These are phyloP conservation scores for Gymnocheta viridis DNA, from an alignment of 2,888 invertebrate species.

Conservation along the genomic window DNA sequence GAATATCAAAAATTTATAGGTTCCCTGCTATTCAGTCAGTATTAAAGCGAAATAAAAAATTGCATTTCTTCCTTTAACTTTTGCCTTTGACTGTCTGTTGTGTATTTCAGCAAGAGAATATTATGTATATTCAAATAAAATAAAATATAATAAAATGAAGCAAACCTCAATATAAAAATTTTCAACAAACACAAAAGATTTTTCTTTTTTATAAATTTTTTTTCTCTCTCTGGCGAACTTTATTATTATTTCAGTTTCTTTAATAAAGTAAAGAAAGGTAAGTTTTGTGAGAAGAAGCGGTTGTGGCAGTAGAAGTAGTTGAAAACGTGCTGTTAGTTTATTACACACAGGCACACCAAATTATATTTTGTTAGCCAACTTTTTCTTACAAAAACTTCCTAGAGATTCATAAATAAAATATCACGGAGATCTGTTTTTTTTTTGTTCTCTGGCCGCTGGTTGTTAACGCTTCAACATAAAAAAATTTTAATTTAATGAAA, in stretches of 20 bases:
- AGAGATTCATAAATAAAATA: neutral
- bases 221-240: neutral
- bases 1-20: constrained; percentile 49
- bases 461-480: neutral
- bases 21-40: constrained; percentile 6
- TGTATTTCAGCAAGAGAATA: constrained; percentile 8
- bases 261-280: constrained; percentile 19
- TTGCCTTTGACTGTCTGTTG: neutral
- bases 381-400: neutral
- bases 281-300: neutral
- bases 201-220: neutral
- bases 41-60: neutral
- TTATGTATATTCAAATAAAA: constrained; percentile 30
- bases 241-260: neutral
- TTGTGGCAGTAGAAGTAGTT: neutral
- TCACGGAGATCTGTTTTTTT: neutral
- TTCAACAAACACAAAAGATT: constrained; percentile 20
- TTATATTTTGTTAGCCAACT: constrained; percentile 10
- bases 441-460: too few relatives aligned
- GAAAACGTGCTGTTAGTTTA: constrained; percentile 22
- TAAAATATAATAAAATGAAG: constrained; percentile 23
- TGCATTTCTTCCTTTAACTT: neutral
- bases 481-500: neutral
- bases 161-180: constrained; percentile 36
- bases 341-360: constrained; percentile 8